phyloP scores from a whole-genome alignment of 2,113 vertebrate species.

The Nerophis lumbriciformis region DNA sequence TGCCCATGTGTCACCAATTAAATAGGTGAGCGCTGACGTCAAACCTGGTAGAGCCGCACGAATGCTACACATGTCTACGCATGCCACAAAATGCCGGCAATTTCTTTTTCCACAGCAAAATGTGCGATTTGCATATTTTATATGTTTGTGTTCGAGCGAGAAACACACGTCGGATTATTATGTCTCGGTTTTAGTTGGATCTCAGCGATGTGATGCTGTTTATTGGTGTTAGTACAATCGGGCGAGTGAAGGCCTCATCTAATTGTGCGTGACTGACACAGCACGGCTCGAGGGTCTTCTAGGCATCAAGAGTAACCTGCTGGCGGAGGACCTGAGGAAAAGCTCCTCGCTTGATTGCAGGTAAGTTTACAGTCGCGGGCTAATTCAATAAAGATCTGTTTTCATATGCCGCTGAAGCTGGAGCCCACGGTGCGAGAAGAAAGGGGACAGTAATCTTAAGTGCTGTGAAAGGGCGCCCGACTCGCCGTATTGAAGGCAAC shows the following conservation, averaged over 20 bases:
- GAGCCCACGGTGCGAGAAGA: constrained; percentile 36
- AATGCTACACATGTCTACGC: constrained; percentile 50
- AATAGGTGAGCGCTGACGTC: constrained; percentile 59
- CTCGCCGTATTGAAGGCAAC: constrained; percentile 43
- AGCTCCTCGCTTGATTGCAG: constrained; percentile 29
- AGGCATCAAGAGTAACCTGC: constrained; percentile 29
- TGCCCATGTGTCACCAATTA: constrained; percentile 51
- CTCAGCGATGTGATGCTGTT: constrained; percentile 28
- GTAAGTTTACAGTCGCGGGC: constrained; percentile 44
- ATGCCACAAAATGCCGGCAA: constrained; percentile 50
- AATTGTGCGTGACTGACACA: constrained; percentile 24
- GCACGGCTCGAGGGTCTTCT: constrained; percentile 21
- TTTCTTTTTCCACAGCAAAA: constrained; percentile 43
- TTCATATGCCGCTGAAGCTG: constrained; percentile 25
- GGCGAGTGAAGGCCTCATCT: constrained; percentile 26
- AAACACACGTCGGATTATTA: constrained; percentile 25
- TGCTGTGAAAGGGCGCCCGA: constrained; percentile 31
- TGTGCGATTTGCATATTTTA: constrained; percentile 44
- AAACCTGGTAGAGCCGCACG: constrained; percentile 53
- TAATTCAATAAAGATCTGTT: constrained; percentile 64
- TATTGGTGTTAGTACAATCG: constrained; percentile 30
- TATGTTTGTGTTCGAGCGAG: constrained; percentile 33
- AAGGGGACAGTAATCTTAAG: constrained; percentile 44
- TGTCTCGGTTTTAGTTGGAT: constrained; percentile 1
- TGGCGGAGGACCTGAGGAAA: constrained; percentile 44